Percentiles rank a stretch among this genome's conserved stretches.
These are phyloP conservation scores for Miniopterus natalensis DNA, from an alignment of 2,113 vertebrate genomes.

Conservation along the genomic window DNA sequence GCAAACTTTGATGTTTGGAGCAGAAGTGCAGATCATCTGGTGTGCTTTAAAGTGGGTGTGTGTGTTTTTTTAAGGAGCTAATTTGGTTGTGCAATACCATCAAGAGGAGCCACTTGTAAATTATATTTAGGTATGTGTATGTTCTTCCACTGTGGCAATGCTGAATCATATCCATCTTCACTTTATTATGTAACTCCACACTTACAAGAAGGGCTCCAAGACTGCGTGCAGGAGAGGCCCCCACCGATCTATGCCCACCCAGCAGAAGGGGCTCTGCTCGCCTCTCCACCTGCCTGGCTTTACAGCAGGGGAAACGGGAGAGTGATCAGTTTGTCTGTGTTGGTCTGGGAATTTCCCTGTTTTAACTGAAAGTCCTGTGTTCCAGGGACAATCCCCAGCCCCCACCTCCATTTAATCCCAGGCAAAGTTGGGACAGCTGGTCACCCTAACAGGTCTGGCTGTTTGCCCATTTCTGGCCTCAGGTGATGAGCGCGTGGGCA, in stretches of 20 bases:
- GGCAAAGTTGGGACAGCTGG: too few species aligned
- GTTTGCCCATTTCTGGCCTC: neutral
- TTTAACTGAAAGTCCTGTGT: neutral
- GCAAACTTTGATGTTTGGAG: conserved; percentile 63
- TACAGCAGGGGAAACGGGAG: neutral
- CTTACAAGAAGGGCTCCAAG: neutral
- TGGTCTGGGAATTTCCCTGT: neutral
- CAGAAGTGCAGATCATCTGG: conserved; percentile 75
- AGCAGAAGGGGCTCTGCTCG: neutral
- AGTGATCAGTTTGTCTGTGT: neutral
- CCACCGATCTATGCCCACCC: accelerated
- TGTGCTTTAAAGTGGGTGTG: conserved; percentile 75
- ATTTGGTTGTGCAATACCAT: conserved; percentile 76
- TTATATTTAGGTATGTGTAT: conserved; percentile 82
- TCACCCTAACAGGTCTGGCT: neutral
- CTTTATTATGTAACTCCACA: conserved; percentile 68
- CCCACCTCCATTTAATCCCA: neutral
- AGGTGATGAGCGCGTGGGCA: neutral
- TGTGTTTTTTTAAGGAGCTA: conserved; percentile 70
- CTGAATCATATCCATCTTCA: conserved; percentile 69
- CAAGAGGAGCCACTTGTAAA: conserved; percentile 77
- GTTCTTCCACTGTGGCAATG: conserved; percentile 24
- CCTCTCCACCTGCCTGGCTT: neutral
- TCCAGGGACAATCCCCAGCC: neutral
- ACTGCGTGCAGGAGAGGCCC: neutral